Base-by-base conservation (phyloP, 2,888 invertebrate species). In the Brachylomia viminalis region DNA sequence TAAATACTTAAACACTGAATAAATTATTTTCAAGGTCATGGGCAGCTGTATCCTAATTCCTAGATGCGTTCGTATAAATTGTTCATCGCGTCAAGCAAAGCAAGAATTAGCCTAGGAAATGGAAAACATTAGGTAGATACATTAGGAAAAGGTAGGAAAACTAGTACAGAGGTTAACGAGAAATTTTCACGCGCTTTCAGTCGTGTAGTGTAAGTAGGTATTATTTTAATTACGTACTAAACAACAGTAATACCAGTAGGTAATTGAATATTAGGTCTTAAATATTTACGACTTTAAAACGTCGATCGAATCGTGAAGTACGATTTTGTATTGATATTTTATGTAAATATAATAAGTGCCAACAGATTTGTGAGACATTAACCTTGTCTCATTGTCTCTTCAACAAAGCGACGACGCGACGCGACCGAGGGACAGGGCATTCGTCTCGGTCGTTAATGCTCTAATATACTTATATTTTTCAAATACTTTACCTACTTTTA, bases 341-440 rank as follows among this genome's bases (percentile, higher is more conserved):
- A 75, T 64, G 67, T 66, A 61, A 66, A 70, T 67, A 49, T 38
- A 38, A 38, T 38, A 33, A 58, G n/a, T 58, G 62, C 47, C 30
- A 45, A 20, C 6, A 58, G 58, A 64, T 79, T 79, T 52, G 49
- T 65, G 45, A 72, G 79, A 58, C 74, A 70, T 84, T 83, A 77
- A 84, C 80, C 77, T 80, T 62, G 64, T 68, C 61, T 59, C 80
- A 73, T 80, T 62, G 64, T 68, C 61, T 59, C 78, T 77, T 59
- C 49, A 33, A 61, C 61, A 5, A 5, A 61, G 58, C 59, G 72
- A 23, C 30, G 13, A n/a, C n/a, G 52, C 42, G 42, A 42, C 42
- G 42, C 38, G 38, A 38, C n/a, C 38, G 38, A 2, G 38, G 4
- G 38, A 38, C 38, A 4, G 5, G 30, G 54, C 58, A 68, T 54